Evolutionary conservation across 2,113 vertebrate genomes (phyloP).

Genomic region (Tragelaphus strepsiceros): DNA sequence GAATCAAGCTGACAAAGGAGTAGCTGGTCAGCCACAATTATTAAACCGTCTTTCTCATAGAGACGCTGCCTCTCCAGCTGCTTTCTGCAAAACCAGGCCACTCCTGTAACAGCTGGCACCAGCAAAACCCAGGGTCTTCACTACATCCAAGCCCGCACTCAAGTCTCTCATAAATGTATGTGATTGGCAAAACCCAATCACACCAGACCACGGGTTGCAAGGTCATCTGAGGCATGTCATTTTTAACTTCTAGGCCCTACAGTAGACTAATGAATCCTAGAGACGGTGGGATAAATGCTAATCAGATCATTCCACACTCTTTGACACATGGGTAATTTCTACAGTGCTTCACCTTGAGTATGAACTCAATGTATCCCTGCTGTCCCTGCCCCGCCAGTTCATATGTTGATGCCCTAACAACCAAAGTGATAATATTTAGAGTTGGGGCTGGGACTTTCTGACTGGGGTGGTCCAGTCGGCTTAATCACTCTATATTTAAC

Average conservation of each 20-base stretch:
- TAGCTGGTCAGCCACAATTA: rapidly evolving
- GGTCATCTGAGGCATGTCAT: neutral
- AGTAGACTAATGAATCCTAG: neutral
- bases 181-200: neutral
- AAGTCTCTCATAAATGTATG: neutral
- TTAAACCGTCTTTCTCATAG: neutral
- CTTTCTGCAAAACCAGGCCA: rapidly evolving
- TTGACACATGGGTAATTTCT: neutral
- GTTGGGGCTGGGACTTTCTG: neutral
- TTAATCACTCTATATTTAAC: neutral
- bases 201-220: neutral
- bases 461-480: neutral
- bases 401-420: neutral
- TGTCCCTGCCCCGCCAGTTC: neutral
- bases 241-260: neutral
- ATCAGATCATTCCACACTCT: neutral
- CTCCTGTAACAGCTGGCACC: too few relatives aligned
- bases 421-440: neutral
- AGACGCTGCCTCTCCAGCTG: neutral
- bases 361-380: neutral
- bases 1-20: neutral
- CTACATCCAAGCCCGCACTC: neutral
- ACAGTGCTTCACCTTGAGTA: neutral
- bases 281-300: neutral
- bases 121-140: neutral